Conservation (phyloP, 2,888 invertebrate species). For the Anoplius nigerrimus region DNA sequence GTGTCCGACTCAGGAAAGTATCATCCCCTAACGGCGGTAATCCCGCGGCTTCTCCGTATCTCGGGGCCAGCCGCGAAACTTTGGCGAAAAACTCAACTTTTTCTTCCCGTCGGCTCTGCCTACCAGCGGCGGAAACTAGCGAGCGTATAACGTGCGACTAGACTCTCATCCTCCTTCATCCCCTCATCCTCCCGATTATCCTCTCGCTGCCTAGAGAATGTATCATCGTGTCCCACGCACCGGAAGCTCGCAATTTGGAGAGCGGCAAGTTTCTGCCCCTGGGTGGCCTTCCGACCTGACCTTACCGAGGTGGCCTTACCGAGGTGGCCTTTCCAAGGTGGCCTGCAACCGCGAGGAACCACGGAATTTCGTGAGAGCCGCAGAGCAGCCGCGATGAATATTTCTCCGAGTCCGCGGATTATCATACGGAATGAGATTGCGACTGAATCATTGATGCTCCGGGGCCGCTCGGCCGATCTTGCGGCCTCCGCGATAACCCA, state of each 20-base stretch:
- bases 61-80: conserved; percentile 54
- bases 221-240: conserved; percentile 56
- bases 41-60: conserved; percentile 62
- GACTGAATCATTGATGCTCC: conserved; percentile 66
- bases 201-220: conserved; percentile 26
- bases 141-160: not conserved
- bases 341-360: conserved; percentile 41
- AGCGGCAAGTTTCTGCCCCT: no score
- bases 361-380: conserved; percentile 45
- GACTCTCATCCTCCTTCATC: not conserved
- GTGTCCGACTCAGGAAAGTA: conserved; percentile 68
- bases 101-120: conserved; percentile 17
- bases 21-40: conserved; percentile 62
- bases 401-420: conserved; percentile 67
- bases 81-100: conserved; percentile 57
- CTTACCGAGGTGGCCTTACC: conserved; percentile 45
- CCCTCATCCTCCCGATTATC: conserved; percentile 38
- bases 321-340: conserved; percentile 31
- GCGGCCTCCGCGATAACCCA: conserved; percentile 38
- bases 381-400: conserved; percentile 67
- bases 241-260: no score
- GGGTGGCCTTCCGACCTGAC: no score
- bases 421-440: conserved; percentile 72
- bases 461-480: conserved; percentile 50
- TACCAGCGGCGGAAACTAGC: not conserved